Evolutionary conservation across 1,140 invertebrate species (phyloP), one percentile per base, ranked within the genome.

Genomic region (Drosophila bifasciata): DNA sequence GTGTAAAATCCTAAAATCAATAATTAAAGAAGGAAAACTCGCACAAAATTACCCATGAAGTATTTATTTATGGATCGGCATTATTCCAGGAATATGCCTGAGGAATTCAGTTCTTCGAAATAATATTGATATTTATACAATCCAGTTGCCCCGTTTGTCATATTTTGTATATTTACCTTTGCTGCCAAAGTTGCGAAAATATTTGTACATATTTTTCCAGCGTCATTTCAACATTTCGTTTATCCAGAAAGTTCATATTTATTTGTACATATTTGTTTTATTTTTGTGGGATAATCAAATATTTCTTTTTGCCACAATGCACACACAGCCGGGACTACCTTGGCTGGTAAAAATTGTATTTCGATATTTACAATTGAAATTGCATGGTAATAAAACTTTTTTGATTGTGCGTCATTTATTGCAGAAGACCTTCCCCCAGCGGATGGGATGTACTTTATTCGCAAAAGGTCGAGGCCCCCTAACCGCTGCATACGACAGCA

Each of bases 381-480:
- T 71, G 61, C 78, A 76, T 63, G 76, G 66, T 67, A 56, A 72
- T 66, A 66, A 74, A 79, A 40, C 46, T 75, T 79, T 62, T 66
- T 52, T 51, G 28, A 52, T 52, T 67, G 59, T 53, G 41, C 60
- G 39, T 63, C 62, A 66, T 51, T 64, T 36, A 51, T 7, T 21
- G 7, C n/a, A 21, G 25, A 13, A 39, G n/a, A 32, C 28, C 28
- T 32, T 25, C 23, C 23, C 28, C 28, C 28, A 9, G 3, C 9
- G 4, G 11, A 36, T 25, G 23, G 32, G 9, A 36, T 11, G 32
- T 32, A 32, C n/a, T 0, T 7, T 32, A 32, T 9, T 32, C 16
- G 32, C 7, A n/a, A 59, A 21, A 56, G 78, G 48, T 63, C 77
- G 72, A 46, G 56, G 57, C 46, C 40, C 44, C n/a, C 19, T 69